A percentile compares a stretch with the other conserved stretches of the same genome.
These are phyloP conservation scores for Fistularia commersonii DNA, from an alignment of 2,797 vertebrate species.

Conservation along the genomic window DNA sequence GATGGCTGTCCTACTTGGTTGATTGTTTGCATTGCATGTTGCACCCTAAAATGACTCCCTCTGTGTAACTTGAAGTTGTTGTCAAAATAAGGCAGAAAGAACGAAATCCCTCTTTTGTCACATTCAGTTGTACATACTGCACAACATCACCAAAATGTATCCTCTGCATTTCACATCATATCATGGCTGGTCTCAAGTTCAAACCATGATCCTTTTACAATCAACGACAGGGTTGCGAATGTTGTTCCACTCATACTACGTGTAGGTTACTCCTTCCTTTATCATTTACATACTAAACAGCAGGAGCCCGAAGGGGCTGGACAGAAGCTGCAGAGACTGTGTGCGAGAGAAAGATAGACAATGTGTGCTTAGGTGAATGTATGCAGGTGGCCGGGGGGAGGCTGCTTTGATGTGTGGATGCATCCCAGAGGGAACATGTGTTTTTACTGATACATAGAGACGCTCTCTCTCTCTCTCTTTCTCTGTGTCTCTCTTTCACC, in stretches of 20 bases:
- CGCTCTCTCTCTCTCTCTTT: no score
- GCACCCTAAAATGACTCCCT: constrained; percentile 30
- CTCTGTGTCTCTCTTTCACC: no score
- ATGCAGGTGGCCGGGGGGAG: constrained; percentile 1
- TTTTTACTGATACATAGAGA: constrained; percentile 14
- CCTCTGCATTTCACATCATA: background rate
- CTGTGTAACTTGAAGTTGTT: constrained; percentile 21
- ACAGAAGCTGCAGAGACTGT: background rate
- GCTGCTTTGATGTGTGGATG: constrained; percentile 27
- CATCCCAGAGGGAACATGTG: constrained; percentile 26
- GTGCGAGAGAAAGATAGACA: constrained; percentile 18
- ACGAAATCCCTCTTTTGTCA: background rate
- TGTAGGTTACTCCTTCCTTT: constrained; percentile 12
- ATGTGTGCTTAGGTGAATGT: constrained; percentile 22
- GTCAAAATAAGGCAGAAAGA: constrained; percentile 7
- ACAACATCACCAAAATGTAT: constrained; percentile 3
- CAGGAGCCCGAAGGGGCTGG: constrained; percentile 20
- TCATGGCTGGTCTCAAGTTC: no score
- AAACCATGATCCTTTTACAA: no score
- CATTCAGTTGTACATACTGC: no score
- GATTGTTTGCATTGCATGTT: constrained; percentile 28
- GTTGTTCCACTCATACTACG: constrained; percentile 6
- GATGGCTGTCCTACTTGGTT: constrained; percentile 25
- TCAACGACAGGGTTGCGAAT: no score
- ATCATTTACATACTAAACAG: constrained; percentile 36